phyloP scores from a whole-genome alignment of 2,113 vertebrate genomes.

The Gobius niger region DNA sequence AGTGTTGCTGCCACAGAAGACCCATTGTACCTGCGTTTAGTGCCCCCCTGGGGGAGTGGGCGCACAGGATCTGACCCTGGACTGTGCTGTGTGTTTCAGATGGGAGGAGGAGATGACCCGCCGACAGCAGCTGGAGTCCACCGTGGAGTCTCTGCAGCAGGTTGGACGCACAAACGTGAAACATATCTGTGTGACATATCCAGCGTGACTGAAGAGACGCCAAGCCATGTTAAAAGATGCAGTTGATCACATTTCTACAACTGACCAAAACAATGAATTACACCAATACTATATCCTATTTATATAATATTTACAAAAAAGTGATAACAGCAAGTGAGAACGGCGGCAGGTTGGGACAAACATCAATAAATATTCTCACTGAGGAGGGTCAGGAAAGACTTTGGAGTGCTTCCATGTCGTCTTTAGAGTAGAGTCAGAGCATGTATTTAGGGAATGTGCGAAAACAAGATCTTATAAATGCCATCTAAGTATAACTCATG shows the following conservation, averaged over 20 bases:
- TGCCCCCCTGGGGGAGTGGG: constrained; percentile 27
- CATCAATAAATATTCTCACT: too few relatives aligned
- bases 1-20: constrained; percentile 47
- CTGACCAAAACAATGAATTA: neutral
- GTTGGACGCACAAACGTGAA: constrained; percentile 68
- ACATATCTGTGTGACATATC: constrained; percentile 17
- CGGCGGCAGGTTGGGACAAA: too few relatives aligned
- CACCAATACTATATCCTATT: neutral
- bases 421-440: too few relatives aligned
- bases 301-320: too few relatives aligned
- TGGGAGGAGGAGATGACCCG: constrained; percentile 93
- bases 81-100: constrained; percentile 80
- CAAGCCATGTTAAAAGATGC: neutral
- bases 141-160: constrained; percentile 89
- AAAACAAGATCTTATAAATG: too few relatives aligned
- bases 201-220: constrained; percentile 5
- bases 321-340: too few relatives aligned
- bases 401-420: too few relatives aligned
- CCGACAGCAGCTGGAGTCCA: constrained; percentile 86
- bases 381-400: too few relatives aligned
- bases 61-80: constrained; percentile 50
- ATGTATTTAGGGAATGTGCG: too few relatives aligned
- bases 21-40: constrained; percentile 40
- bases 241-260: neutral
- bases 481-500: too few relatives aligned